Conservation (phyloP, 2,888 invertebrate genomes). For the Drosophila meridionalis region DNA sequence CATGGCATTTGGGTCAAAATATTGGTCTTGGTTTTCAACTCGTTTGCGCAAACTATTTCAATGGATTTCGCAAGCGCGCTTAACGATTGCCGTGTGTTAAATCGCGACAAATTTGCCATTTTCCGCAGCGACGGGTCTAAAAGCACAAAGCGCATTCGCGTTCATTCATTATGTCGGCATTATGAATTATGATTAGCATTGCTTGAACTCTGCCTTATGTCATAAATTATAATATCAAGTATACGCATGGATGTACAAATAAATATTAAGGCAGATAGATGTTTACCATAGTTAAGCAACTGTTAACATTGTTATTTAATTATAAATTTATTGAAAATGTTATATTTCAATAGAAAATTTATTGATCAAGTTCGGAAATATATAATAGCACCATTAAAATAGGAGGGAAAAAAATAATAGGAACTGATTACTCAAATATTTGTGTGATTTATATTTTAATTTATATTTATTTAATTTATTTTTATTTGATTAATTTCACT, state of each 20-base stretch:
- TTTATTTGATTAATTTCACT: not conserved
- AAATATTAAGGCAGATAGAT: not conserved
- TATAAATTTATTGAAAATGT: not conserved
- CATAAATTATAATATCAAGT: not conserved
- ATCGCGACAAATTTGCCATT: conserved; percentile 11
- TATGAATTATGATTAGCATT: conserved; percentile 1
- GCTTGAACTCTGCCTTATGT: not conserved
- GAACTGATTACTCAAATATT: too few species aligned
- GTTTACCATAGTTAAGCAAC: not conserved
- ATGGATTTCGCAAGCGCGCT: conserved; percentile 26
- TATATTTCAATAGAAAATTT: not conserved
- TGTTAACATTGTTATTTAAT: not conserved
- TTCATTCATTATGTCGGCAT: conserved; percentile 1
- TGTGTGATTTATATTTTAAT: too few species aligned
- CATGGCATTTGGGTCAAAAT: conserved; percentile 58
- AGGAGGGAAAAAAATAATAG: not conserved
- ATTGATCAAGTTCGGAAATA: not conserved
- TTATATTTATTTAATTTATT: too few species aligned
- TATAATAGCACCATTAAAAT: not conserved
- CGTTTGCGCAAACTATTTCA: conserved; percentile 55
- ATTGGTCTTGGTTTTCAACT: conserved; percentile 59
- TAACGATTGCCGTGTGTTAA: conserved; percentile 6
- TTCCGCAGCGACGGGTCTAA: not conserved
- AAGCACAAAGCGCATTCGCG: not conserved
- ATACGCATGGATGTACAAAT: not conserved